Evolutionary conservation across 2,113 vertebrate species (phyloP).

Genomic region (Hassar affinis): DNA sequence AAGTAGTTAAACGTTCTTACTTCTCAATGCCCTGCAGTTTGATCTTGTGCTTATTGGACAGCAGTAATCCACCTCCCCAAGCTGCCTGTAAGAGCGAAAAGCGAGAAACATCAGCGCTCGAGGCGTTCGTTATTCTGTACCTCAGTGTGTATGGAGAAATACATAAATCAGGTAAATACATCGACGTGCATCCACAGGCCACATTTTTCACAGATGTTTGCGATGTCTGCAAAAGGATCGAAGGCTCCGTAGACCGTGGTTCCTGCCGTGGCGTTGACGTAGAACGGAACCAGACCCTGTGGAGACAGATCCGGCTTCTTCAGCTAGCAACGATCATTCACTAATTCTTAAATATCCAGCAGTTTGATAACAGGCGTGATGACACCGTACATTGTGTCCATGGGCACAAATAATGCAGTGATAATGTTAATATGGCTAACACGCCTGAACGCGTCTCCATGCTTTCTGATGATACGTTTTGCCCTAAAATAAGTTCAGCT

Average conservation of each 20-base stretch:
- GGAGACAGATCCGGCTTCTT: slow-evolving; percentile 18
- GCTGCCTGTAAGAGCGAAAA: slow-evolving; percentile 60
- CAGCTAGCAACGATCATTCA: background rate
- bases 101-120: background rate
- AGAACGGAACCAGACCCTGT: slow-evolving; percentile 69
- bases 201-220: slow-evolving; percentile 63
- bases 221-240: slow-evolving; percentile 63
- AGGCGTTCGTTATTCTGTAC: background rate
- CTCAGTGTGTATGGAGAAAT: background rate
- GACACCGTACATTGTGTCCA: background rate
- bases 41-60: slow-evolving; percentile 65
- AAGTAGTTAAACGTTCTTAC: slow-evolving; percentile 47
- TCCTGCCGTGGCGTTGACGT: slow-evolving; percentile 68
- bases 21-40: slow-evolving; percentile 70
- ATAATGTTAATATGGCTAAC: background rate
- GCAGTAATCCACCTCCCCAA: slow-evolving; percentile 68
- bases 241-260: slow-evolving; percentile 71
- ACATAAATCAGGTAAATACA: slow-evolving; percentile 52
- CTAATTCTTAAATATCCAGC: background rate
- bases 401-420: background rate
- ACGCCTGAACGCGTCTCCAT: background rate
- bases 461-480: background rate
- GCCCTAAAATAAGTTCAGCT: background rate
- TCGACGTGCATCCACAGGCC: slow-evolving; percentile 71
- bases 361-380: background rate